phyloP scores from a whole-genome alignment of 2,888 invertebrate species.

The Diadromus collaris region DNA sequence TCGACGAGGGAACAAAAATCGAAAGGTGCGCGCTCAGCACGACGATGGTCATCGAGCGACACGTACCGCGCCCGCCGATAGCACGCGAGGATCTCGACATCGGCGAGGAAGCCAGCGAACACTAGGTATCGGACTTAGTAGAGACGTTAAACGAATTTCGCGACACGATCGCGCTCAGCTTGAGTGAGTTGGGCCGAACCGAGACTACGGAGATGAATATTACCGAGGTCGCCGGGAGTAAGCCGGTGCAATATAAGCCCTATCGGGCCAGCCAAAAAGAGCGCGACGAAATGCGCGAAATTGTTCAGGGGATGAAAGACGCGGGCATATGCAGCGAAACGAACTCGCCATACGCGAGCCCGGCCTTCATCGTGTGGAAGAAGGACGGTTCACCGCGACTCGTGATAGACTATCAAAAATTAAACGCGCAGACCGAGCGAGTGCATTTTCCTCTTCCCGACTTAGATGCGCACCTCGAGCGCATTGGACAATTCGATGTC shows the following conservation, averaged over 20 bases:
- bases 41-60: neutral
- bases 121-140: constrained; percentile 22
- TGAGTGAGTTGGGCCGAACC: constrained; percentile 40
- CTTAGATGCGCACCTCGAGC: neutral
- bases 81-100: constrained; percentile 1
- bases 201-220: constrained; percentile 39
- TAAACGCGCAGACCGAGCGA: neutral
- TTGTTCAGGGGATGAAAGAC: constrained; percentile 29
- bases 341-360: constrained; percentile 47
- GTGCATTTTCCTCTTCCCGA: constrained; percentile 1
- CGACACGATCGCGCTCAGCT: constrained; percentile 26
- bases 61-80: neutral
- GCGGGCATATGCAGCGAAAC: constrained; percentile 40
- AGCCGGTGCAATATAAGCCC: constrained; percentile 38
- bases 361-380: constrained; percentile 15
- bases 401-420: neutral
- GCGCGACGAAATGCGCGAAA: constrained; percentile 36
- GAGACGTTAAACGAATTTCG: constrained; percentile 39
- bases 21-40: neutral
- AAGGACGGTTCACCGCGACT: neutral
- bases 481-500: constrained; percentile 13
- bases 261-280: constrained; percentile 38
- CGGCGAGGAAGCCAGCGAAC: neutral
- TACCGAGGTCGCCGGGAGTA: constrained; percentile 15
- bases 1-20: constrained; percentile 4